Conservation (phyloP, 2,888 invertebrate species). For the Patella ulyssiponensis region DNA sequence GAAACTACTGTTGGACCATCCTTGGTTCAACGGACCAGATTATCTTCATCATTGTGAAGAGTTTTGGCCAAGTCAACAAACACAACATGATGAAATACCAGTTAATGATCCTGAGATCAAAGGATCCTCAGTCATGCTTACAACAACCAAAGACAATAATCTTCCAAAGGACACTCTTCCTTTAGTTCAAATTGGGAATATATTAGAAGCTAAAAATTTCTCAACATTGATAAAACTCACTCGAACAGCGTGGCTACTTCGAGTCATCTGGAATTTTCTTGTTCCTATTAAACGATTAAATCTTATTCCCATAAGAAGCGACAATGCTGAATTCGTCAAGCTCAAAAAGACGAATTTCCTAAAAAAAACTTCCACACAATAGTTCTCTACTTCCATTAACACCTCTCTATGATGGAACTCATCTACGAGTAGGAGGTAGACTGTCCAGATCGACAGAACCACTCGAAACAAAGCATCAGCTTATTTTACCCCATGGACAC, state of each 20-base stretch:
- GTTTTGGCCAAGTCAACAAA: not conserved
- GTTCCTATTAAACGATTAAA: not conserved
- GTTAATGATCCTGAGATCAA: not conserved
- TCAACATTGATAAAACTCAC: slow-evolving; percentile 1
- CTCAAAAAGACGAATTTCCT: not conserved
- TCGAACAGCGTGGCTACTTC: not conserved
- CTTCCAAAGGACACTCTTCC: too few species aligned
- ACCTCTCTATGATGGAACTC: slow-evolving; percentile 15
- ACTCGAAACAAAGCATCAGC: slow-evolving; percentile 14
- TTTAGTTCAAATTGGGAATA: not conserved
- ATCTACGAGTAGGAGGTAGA: slow-evolving; percentile 2
- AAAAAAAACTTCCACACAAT: slow-evolving; percentile 1
- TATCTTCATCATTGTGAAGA: not conserved
- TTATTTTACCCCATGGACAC: not conserved
- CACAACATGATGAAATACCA: not conserved
- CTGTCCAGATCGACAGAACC: slow-evolving; percentile 4
- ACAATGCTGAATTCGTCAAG: not conserved
- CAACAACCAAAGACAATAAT: not conserved
- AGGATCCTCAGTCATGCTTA: not conserved
- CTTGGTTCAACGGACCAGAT: slow-evolving; percentile 10
- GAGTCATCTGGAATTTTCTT: slow-evolving; percentile 12
- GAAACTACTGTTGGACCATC: not conserved
- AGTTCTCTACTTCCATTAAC: slow-evolving; percentile 13
- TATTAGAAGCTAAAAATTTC: slow-evolving; percentile 6
- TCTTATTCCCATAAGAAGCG: not conserved